Evolutionary conservation across 2,113 vertebrate species (phyloP).

Genomic region (Sebastes fasciatus): DNA sequence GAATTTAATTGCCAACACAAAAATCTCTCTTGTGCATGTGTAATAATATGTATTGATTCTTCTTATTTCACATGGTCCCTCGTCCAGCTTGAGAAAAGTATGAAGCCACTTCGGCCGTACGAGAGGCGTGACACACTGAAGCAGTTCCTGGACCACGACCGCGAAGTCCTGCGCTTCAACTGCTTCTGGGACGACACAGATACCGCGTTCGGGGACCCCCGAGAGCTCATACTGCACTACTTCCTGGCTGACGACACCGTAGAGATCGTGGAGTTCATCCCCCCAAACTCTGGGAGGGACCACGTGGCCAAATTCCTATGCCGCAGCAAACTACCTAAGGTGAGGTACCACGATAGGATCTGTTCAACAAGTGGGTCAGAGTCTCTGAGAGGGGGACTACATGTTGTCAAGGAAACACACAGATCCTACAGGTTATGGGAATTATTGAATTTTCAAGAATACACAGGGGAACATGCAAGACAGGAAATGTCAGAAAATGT

Average conservation of each 20-base stretch:
- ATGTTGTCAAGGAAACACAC: neutral
- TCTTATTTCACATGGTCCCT: conserved; percentile 10
- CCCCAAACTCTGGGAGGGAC: conserved; percentile 87
- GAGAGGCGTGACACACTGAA: conserved; percentile 86
- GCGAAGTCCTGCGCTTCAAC: conserved; percentile 90
- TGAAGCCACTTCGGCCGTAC: conserved; percentile 87
- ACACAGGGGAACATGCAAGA: neutral
- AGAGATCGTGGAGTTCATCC: conserved; percentile 87
- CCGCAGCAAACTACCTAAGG: conserved; percentile 93
- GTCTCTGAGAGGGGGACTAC: neutral
- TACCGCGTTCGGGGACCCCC: conserved; percentile 75
- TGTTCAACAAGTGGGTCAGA: neutral
- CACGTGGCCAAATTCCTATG: conserved; percentile 84
- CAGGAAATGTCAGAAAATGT: neutral
- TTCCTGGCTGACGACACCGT: conserved; percentile 92
- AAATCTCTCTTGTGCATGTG: neutral
- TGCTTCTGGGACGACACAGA: conserved; percentile 90
- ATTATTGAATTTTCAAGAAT: neutral
- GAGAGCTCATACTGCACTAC: conserved; percentile 89
- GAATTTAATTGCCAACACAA: neutral
- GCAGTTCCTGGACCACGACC: conserved; percentile 90
- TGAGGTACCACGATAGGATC: conserved; percentile 53
- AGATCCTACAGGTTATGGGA: neutral
- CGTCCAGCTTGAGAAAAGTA: conserved; percentile 79
- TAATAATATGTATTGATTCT: neutral